phyloP scores from a whole-genome alignment of 2,888 invertebrate species.

The Eretmocerus hayati region DNA sequence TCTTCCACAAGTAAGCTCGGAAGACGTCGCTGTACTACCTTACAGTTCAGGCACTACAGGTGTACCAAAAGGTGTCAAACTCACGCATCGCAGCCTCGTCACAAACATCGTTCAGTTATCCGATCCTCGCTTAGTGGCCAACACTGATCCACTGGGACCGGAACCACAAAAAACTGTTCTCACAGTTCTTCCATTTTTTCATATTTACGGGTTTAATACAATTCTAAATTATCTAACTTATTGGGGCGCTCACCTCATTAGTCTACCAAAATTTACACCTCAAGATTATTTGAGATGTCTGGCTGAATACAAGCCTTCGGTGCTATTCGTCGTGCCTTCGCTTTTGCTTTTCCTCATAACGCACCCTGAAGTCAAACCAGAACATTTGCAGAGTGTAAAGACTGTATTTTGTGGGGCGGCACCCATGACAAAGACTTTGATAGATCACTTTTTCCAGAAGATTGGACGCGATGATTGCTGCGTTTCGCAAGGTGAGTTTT shows the following conservation, averaged over 20 bases:
- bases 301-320: constrained; percentile 55
- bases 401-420: constrained; percentile 68
- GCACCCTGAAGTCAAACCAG: constrained; percentile 61
- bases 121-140: constrained; percentile 48
- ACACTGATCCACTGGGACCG: constrained; percentile 48
- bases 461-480: constrained; percentile 35
- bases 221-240: constrained; percentile 57
- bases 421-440: constrained; percentile 59
- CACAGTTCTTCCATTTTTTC: constrained; percentile 69
- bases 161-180: constrained; percentile 51
- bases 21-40: constrained; percentile 41
- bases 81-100: constrained; percentile 64
- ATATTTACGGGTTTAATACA: constrained; percentile 69
- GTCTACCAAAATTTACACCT: constrained; percentile 67
- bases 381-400: constrained; percentile 59
- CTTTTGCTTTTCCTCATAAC: constrained; percentile 67
- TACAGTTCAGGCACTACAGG: constrained; percentile 67
- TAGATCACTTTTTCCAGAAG: constrained; percentile 59
- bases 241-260: constrained; percentile 58
- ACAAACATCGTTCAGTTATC: constrained; percentile 51
- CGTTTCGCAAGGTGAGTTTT: constrained; percentile 39
- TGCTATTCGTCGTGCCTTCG: constrained; percentile 69
- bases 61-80: constrained; percentile 71
- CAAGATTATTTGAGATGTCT: constrained; percentile 64
- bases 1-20: constrained; percentile 36